Evolutionary conservation across 1,140 invertebrate genomes (phyloP), one percentile per base, ranked within the genome.

Genomic region (Phthorimaea operculella): DNA sequence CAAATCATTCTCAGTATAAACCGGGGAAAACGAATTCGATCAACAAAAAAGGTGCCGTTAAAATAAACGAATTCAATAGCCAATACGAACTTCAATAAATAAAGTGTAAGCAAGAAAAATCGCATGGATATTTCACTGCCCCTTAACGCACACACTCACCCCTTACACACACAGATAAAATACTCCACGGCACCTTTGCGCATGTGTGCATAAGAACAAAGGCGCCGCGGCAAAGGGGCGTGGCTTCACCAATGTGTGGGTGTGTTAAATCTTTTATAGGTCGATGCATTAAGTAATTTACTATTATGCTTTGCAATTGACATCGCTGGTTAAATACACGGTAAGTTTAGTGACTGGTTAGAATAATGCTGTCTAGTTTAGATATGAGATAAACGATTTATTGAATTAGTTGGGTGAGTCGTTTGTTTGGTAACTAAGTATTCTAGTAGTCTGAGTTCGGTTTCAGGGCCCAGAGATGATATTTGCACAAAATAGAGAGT

Each of bases 241-340:
- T 70, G 76, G 72, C 66, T 16, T 61, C 18, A n/a, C 50, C 49
- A 57, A 36, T 62, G 70, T 80, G 70, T 73, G 72, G 54, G 73
- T 74, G 70, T 60, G 66, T 74, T 83, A 79, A 81, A 83, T 81
- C 76, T 81, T 81, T 81, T 76, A 79, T 79, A 83, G 80, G 71
- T 83, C 76, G 75, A 66, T 81, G 79, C 79, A 79, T 81, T 83
- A 79, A 79, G 75, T 83, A 79, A 83, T 83, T 81, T 83, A 83
- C 60, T 81, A 74, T 79, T 74, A 79, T 74, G 69, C 61, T 68
- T 71, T 83, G 78, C 72, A 73, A 79, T 83, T 78, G 79, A 78
- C 71, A 67, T 9, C 17, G 21, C 18, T 9, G 44, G 36, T 39
- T 39, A 39, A 34, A 39, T 39, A n/a, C 10, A n/a, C 36, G n/a